Evolutionary conservation across 2,113 vertebrate genomes (phyloP).

Genomic region (Danio rerio): DNA sequence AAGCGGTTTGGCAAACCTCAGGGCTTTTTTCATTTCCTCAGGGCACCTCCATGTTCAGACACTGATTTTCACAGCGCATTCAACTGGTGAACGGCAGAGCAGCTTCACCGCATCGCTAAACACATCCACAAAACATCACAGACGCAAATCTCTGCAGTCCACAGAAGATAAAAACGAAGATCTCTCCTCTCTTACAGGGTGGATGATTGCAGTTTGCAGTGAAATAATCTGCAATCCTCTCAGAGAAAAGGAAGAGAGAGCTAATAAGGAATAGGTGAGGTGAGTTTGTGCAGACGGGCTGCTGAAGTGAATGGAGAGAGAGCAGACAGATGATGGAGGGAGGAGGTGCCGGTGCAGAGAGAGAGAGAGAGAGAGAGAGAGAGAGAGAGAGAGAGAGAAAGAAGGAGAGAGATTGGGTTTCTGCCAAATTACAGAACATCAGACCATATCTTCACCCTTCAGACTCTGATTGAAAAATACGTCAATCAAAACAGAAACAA

Average conservation of each 20-base stretch:
- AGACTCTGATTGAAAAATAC: no score
- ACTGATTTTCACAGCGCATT: conserved; percentile 45
- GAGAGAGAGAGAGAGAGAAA: background rate
- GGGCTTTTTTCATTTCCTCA: conserved; percentile 6
- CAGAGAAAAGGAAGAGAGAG: conserved; percentile 32
- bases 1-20: conserved; percentile 9
- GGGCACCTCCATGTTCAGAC: conserved; percentile 42
- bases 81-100: conserved; percentile 51
- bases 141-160: background rate
- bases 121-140: conserved; percentile 12
- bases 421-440: no score
- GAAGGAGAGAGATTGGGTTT: background rate
- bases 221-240: conserved; percentile 65
- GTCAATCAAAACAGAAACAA: no score
- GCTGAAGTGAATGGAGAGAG: conserved; percentile 28
- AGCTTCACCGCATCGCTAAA: conserved; percentile 24
- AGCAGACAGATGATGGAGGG: conserved; percentile 19
- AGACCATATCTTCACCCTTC: no score
- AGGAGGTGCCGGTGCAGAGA: background rate
- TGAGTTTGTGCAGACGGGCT: background rate
- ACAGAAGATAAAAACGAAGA: background rate
- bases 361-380: conserved; percentile 16
- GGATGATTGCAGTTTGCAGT: conserved; percentile 58
- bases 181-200: conserved; percentile 36
- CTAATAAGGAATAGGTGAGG: background rate